Percentiles rank a stretch among this genome's conserved stretches.
Evolutionary conservation across 1,140 invertebrate genomes (phyloP).

Genomic region (Ylistrum balloti): DNA sequence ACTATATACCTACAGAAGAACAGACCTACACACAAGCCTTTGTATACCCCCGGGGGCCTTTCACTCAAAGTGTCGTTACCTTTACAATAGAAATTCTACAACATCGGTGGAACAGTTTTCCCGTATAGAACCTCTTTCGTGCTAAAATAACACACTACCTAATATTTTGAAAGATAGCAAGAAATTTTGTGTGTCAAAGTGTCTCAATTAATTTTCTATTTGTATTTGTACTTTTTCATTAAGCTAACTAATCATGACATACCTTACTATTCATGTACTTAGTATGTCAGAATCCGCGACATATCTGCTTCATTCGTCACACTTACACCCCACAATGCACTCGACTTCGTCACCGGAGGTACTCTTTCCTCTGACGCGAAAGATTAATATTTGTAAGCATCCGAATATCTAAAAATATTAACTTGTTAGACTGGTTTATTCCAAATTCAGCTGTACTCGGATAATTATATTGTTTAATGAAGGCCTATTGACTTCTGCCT

Average conservation of each 20-base stretch:
- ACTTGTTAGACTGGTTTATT: too few relatives aligned
- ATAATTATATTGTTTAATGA: too few relatives aligned
- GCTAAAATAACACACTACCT: too few relatives aligned
- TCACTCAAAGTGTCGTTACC: background rate
- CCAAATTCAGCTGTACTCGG: too few relatives aligned
- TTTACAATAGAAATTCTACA: background rate
- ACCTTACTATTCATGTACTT: background rate
- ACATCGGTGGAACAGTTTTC: background rate
- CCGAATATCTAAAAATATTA: background rate
- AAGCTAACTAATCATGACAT: background rate
- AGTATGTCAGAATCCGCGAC: background rate
- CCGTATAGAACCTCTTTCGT: background rate
- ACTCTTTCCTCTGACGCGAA: too few relatives aligned
- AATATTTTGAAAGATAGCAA: too few relatives aligned
- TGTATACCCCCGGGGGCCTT: conserved; percentile 2
- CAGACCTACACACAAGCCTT: conserved; percentile 32
- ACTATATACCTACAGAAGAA: conserved; percentile 22
- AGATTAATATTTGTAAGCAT: background rate
- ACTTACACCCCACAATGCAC: background rate
- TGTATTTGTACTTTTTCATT: background rate
- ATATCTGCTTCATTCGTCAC: conserved; percentile 3
- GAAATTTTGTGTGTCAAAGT: too few relatives aligned
- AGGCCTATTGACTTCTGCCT: too few relatives aligned
- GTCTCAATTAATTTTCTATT: too few relatives aligned
- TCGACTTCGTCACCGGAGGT: background rate